Evolutionary conservation across 37 sponge, comb jelly and placozoan genomes (phyloP).

Genomic region (Halichondria panicea): DNA sequence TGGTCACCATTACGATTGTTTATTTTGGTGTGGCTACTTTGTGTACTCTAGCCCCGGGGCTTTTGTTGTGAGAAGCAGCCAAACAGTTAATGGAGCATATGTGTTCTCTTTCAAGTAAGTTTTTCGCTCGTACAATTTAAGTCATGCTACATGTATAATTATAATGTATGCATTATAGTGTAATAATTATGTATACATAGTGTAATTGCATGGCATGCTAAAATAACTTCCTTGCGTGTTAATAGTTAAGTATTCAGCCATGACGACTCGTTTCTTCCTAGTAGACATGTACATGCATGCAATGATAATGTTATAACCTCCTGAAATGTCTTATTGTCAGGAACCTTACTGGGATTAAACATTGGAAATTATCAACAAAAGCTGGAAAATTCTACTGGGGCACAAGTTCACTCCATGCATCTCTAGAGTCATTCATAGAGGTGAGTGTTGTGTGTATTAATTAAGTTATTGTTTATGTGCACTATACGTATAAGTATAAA

Average conservation of each 20-base stretch:
- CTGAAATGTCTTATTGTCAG: too few relatives aligned
- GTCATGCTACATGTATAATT: too few relatives aligned
- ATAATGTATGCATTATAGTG: too few relatives aligned
- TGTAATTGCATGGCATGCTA: too few relatives aligned
- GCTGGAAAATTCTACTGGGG: constrained; percentile 69
- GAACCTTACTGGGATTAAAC: constrained; percentile 72
- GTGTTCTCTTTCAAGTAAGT: constrained; percentile 69
- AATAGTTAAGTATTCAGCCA: too few relatives aligned
- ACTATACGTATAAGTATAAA: background rate
- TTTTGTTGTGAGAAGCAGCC: constrained; percentile 55
- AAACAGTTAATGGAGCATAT: constrained; percentile 11
- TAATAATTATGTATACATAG: background rate
- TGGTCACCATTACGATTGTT: background rate
- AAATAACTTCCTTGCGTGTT: too few relatives aligned
- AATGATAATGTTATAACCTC: too few relatives aligned
- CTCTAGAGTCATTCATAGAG: constrained; percentile 55
- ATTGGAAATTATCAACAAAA: constrained; percentile 67
- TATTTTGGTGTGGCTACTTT: background rate
- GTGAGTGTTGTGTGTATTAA: constrained; percentile 3
- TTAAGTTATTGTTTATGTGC: background rate
- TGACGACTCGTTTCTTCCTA: too few relatives aligned
- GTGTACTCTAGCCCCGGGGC: constrained; percentile 44
- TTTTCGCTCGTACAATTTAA: too few relatives aligned
- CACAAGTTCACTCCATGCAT: background rate
- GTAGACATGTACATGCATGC: too few relatives aligned